A percentile compares a stretch with the other conserved stretches of the same genome.
These are phyloP conservation scores for Xiphophorus maculatus DNA, from an alignment of 2,113 vertebrate genomes.

Conservation along the genomic window DNA sequence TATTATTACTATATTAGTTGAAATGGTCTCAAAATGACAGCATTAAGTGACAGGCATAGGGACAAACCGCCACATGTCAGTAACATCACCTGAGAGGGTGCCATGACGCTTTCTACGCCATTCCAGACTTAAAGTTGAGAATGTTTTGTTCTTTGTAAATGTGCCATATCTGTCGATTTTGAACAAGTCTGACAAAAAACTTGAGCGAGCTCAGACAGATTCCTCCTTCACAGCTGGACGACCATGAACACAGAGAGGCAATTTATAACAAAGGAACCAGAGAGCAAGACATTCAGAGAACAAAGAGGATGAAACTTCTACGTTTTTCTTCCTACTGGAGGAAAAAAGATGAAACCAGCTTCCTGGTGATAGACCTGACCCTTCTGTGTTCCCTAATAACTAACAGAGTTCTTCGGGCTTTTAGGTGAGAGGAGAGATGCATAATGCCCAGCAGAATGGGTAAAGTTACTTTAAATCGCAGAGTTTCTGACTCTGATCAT, in stretches of 20 bases:
- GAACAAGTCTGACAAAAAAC: constrained; percentile 7
- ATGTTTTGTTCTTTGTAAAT: not conserved
- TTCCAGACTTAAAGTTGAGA: constrained; percentile 7
- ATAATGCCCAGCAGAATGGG: no score
- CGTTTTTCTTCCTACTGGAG: not conserved
- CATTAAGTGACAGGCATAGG: no score
- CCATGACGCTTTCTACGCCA: constrained; percentile 10
- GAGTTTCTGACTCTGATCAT: not conserved
- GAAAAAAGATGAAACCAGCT: not conserved
- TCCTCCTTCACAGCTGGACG: constrained; percentile 1
- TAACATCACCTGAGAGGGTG: constrained; percentile 50
- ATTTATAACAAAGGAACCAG: not conserved
- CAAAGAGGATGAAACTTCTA: constrained; percentile 7
- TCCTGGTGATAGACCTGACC: not conserved
- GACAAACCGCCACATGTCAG: constrained; percentile 1
- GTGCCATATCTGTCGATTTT: not conserved
- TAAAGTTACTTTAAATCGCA: no score
- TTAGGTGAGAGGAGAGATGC: no score
- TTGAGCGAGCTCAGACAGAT: constrained; percentile 1
- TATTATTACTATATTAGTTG: no score
- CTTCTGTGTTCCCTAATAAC: no score
- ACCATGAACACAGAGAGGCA: not conserved
- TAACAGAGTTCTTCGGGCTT: no score
- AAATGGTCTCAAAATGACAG: no score
- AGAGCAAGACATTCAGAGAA: not conserved